Evolutionary conservation across 2,797 vertebrate genomes (phyloP).

Genomic region (Todus mexicanus): DNA sequence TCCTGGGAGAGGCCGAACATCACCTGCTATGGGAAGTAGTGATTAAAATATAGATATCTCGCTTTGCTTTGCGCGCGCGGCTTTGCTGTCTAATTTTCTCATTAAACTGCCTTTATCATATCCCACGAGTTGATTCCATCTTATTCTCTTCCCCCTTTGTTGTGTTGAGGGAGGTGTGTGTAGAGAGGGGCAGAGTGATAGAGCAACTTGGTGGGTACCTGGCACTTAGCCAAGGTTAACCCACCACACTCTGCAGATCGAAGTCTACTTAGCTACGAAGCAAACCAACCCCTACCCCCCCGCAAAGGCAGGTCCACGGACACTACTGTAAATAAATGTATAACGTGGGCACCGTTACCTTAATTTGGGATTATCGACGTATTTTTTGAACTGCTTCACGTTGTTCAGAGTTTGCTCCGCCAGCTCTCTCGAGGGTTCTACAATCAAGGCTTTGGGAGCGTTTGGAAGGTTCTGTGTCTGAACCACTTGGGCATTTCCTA

Average conservation of each 20-base stretch:
- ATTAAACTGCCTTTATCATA: too few species aligned
- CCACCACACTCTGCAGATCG: neutral
- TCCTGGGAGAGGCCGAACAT: too few species aligned
- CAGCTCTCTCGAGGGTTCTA: conserved; percentile 94
- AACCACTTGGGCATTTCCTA: conserved; percentile 88
- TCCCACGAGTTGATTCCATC: too few species aligned
- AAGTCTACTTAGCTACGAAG: neutral
- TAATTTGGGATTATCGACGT: conserved; percentile 90
- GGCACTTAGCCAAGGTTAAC: too few species aligned
- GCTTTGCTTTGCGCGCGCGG: too few species aligned
- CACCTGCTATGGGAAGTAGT: too few species aligned
- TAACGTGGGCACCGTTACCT: conserved; percentile 74
- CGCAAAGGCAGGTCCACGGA: fast-evolving
- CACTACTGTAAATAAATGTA: neutral
- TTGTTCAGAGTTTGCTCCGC: conserved; percentile 96
- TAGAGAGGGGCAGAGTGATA: too few species aligned
- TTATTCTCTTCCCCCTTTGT: too few species aligned
- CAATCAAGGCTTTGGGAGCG: conserved; percentile 91
- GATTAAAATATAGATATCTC: too few species aligned
- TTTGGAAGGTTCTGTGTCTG: conserved; percentile 85
- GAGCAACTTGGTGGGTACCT: too few species aligned
- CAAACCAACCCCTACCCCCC: fast-evolving
- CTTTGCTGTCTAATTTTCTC: too few species aligned
- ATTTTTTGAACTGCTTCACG: conserved; percentile 92
- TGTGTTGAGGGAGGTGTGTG: too few species aligned